Base-by-base conservation (phyloP, 2,797 vertebrate species). In the Poecilia wingei region DNA sequence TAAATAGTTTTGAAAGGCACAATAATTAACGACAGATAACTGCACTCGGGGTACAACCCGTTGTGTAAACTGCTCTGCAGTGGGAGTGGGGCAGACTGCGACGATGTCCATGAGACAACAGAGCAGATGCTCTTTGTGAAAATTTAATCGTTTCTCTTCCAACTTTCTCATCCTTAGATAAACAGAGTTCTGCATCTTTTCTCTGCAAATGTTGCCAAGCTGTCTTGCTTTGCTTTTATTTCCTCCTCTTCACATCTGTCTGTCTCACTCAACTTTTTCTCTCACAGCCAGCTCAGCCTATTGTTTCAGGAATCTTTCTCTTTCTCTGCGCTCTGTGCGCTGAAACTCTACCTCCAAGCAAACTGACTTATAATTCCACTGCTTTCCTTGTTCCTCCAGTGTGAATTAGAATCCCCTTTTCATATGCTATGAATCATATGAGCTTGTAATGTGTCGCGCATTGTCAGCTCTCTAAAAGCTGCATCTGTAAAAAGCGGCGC, bases 401-500 rank as follows among this genome's bases (percentile, higher is more conserved):
- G 90, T 86, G 76, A 90, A 85, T 89, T 79, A 64, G 14, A 88
- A 86, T 86, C 77, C 51, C 6, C 71, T 7, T 53, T 85, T 82
- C 87, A 80, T 82, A 74, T 53, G 79, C 78, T 49, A 69, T 84
- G 83, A 88, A 84, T 90, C 82, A 91, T 75, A 79, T 76, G 81
- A 75, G 85, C 86, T 89, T 92, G 90, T 88, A 88, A 89, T 90
- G 75, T 88, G 83, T 89, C 88, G 84, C 88, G 79, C 81, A 59
- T 85, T 81, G 77, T 77, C 91, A 86, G 90, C 77, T 84, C 55
- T 79, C 89, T 86, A 82, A 92, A 91, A 85, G 78, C 79, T 53
- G 76, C 25, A 76, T 91, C 83, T 90, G 91, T 88, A 89, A 93
- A 55, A 91, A 91, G 92, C 84, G 88, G 79, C 76, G 81, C 76